Base-by-base conservation (phyloP, 1,140 invertebrate genomes). In the Marisa cornuarietis region DNA sequence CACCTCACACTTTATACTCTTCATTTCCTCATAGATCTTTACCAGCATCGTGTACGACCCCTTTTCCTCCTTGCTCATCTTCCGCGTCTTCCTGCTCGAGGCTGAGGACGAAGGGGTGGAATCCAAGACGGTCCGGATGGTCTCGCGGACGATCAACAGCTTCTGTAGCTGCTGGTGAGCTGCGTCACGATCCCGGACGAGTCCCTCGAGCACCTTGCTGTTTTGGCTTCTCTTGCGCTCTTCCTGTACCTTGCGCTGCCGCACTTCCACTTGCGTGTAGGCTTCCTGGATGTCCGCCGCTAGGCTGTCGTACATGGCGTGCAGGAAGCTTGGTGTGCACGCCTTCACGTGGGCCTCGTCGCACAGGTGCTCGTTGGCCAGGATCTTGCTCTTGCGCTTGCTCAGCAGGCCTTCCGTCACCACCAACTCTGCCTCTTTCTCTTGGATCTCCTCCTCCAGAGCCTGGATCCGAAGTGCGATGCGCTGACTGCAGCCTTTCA, bases 361-460 rank as follows among this genome's bases (percentile, higher is more conserved):
- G 20, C 65, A 58, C 71, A 78, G 51, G 14, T 62, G 22, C 52
- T 81, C 80, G 14, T n/a, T 75, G 51, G 24, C 24, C 49, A 81
- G 61, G 52, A 81, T 65, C 31, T 71, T 31, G 13, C 73, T 51
- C 61, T 77, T 71, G 62, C 78, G 80, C 58, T 75, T 81, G 52
- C 49, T 63, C 22, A 81, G 24, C 42, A 22, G 49, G 24, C 68
- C 74, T 31, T 75, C 71, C n/a, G 80, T 78, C 62, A 73, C 16
- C 6, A 69, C 71, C 16, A 81, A 13, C 49, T 20, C 62, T 54
- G 54, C 65, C 62, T 71, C 71, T 62, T 73, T 79, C 22, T 69
- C 65, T 2, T 68, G 18, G 24, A 81, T 78, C 0, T 78, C 63
- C 11, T 42, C 42, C 66, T 81, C 80, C 2, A 78, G 49, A 20